Percentiles rank a stretch among this genome's conserved stretches.
phyloP scores from a whole-genome alignment of 2,797 vertebrate genomes.

The Holocentrus rufus region DNA sequence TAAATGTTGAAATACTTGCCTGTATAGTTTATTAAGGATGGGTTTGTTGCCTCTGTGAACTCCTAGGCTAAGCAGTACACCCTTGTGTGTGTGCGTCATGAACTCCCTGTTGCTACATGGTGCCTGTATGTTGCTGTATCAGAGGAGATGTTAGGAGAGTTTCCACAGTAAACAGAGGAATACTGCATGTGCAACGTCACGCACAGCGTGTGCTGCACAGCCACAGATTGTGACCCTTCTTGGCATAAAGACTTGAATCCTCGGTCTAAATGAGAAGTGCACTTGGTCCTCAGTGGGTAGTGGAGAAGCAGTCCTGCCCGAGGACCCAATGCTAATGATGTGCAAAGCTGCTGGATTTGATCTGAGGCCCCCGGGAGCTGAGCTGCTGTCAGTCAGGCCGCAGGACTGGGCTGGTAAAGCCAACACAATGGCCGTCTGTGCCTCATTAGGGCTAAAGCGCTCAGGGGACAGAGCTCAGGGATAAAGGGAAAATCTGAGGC shows the following conservation, averaged over 20 bases:
- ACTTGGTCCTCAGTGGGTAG: background rate
- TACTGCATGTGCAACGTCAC: background rate
- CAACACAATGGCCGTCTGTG: slow-evolving; percentile 57
- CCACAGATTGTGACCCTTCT: background rate
- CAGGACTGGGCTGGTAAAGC: slow-evolving; percentile 56
- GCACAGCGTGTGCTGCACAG: background rate
- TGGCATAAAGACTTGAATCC: slow-evolving; percentile 1
- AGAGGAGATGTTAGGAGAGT: background rate
- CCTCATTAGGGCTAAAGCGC: slow-evolving; percentile 77
- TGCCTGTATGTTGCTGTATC: background rate
- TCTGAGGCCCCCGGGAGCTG: slow-evolving; percentile 58
- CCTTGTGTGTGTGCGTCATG: too few species aligned
- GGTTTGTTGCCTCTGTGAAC: too few species aligned
- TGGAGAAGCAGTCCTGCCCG: slow-evolving; percentile 16
- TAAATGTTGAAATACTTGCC: too few species aligned
- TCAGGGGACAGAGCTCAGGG: slow-evolving; percentile 29
- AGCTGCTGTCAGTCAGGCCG: slow-evolving; percentile 66
- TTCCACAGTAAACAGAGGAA: background rate
- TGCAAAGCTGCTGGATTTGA: slow-evolving; percentile 71
- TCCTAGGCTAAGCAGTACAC: too few species aligned
- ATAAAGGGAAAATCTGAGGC: slow-evolving; percentile 45
- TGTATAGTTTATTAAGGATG: too few species aligned
- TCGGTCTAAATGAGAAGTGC: slow-evolving; percentile 35
- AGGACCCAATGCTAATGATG: slow-evolving; percentile 72
- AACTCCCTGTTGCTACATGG: background rate